A percentile compares a stretch with the other conserved stretches of the same genome.
Conservation (phyloP, 2,113 vertebrate species). For the Tachysurus vachellii region DNA sequence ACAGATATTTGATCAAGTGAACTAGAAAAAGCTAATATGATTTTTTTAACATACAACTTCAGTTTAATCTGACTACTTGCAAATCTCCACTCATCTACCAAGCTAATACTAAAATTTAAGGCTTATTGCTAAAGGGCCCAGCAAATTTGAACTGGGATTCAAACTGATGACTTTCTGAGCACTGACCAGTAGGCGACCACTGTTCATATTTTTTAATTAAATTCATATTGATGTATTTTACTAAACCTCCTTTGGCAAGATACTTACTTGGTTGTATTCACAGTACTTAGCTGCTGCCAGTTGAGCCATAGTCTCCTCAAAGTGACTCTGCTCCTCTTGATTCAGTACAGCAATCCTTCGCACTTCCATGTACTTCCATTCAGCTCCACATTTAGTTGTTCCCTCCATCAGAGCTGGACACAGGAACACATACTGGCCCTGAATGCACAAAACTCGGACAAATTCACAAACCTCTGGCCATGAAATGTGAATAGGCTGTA, state of each 20-base stretch:
- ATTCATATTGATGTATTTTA: too few species aligned
- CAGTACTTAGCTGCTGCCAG: conserved; percentile 65
- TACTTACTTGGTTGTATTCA: conserved; percentile 68
- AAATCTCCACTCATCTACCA: too few species aligned
- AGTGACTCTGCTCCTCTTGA: conserved; percentile 65
- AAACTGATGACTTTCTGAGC: too few species aligned
- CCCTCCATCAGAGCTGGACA: conserved; percentile 64
- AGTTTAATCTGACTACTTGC: too few species aligned
- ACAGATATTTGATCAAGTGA: too few species aligned
- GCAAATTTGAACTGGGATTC: too few species aligned
- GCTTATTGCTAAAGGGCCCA: too few species aligned
- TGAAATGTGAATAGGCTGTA: too few species aligned
- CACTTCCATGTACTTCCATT: conserved; percentile 71
- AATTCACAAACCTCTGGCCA: background rate
- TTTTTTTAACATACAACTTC: background rate
- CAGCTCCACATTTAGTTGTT: conserved; percentile 51
- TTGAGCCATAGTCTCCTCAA: conserved; percentile 65
- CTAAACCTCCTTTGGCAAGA: background rate
- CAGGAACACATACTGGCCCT: conserved; percentile 61
- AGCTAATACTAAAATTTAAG: too few species aligned
- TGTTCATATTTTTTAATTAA: too few species aligned
- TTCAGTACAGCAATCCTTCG: conserved; percentile 69
- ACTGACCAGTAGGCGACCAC: too few species aligned
- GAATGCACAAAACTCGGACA: background rate
- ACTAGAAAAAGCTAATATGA: background rate